Evolutionary conservation across 2,113 vertebrate genomes (phyloP).

Genomic region (Ginglymostoma cirratum): DNA sequence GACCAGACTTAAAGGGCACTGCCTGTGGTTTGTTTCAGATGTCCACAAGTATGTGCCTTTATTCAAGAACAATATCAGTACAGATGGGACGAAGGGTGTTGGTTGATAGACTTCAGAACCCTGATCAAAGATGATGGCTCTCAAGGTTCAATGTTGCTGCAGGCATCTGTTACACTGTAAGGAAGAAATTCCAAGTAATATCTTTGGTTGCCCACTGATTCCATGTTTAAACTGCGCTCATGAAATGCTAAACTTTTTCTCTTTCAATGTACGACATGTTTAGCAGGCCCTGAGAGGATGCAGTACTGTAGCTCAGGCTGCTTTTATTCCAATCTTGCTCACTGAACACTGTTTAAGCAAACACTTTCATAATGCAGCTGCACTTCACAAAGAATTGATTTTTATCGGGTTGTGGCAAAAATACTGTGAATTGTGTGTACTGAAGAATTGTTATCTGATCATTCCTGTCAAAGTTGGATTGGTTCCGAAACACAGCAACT

Average conservation of each 20-base stretch:
- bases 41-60: no score
- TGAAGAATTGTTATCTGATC: neutral
- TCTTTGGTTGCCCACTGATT: neutral
- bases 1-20: no score
- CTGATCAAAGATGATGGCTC: neutral
- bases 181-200: neutral
- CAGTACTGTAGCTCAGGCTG: neutral
- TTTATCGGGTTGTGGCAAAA: neutral
- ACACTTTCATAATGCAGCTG: neutral
- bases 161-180: neutral
- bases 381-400: neutral
- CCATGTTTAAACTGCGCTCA: neutral
- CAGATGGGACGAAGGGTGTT: neutral
- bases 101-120: neutral
- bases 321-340: neutral
- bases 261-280: neutral
- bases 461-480: neutral
- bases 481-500: neutral
- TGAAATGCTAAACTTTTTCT: neutral
- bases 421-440: neutral
- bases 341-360: neutral
- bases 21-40: no score
- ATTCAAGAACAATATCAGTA: no score
- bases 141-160: neutral
- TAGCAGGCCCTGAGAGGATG: neutral